Evolutionary conservation across 1,140 invertebrate genomes (phyloP).

Genomic region (Platyscapa corneri): DNA sequence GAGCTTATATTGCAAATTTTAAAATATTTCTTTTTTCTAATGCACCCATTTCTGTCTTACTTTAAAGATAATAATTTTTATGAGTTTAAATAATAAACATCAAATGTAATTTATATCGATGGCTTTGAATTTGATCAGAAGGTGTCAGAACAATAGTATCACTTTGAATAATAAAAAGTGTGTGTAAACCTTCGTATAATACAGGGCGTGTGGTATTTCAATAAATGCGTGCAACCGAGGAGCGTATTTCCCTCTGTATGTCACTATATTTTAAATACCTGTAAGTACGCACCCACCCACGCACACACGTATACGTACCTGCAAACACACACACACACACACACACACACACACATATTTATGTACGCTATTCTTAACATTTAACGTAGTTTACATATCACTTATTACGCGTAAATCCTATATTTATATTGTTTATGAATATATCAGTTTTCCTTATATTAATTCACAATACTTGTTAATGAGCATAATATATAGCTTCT

Average conservation of each 20-base stretch:
- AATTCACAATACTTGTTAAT: constrained; percentile 66
- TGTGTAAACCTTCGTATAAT: not conserved
- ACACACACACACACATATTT: not conserved
- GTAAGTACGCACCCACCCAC: too few species aligned
- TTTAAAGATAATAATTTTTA: constrained; percentile 18
- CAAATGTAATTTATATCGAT: not conserved
- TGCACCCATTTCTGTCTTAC: not conserved
- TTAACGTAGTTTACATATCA: constrained; percentile 52
- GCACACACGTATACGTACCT: constrained; percentile 40
- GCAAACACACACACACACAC: not conserved
- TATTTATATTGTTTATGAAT: constrained; percentile 62
- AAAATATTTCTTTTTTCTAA: constrained; percentile 18
- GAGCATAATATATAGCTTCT: constrained; percentile 71
- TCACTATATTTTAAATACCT: constrained; percentile 45
- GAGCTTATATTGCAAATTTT: not conserved
- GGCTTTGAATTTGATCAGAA: not conserved
- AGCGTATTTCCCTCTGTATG: constrained; percentile 33
- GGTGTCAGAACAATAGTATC: not conserved
- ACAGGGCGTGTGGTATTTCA: not conserved
- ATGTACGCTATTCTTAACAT: constrained; percentile 36
- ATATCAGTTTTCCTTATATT: constrained; percentile 60
- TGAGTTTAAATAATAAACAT: constrained; percentile 21
- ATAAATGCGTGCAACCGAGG: constrained; percentile 27
- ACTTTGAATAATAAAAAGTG: not conserved
- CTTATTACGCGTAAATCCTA: constrained; percentile 54